These are phyloP conservation scores for Lordiphosa andalusiaca DNA, from an alignment of 2,888 invertebrate genomes.

Conservation along the genomic window DNA sequence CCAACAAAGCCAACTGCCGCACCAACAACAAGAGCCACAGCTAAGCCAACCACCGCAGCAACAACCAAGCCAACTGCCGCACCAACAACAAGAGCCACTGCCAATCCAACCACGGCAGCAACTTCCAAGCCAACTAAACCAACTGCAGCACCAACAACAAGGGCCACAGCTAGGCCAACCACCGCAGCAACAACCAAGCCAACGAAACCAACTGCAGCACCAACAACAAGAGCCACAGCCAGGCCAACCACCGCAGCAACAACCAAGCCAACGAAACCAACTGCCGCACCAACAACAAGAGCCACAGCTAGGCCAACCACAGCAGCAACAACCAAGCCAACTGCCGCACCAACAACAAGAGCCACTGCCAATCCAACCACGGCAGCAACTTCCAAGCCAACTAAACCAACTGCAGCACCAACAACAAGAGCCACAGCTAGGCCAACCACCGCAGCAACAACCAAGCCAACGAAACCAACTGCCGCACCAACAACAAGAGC, in stretches of 20 bases:
- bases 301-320: slow-evolving; percentile 5
- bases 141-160: background rate
- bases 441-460: slow-evolving; percentile 1
- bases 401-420: slow-evolving; percentile 7
- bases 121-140: too few relatives aligned
- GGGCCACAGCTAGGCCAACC: slow-evolving; percentile 1
- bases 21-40: slow-evolving; percentile 1
- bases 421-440: background rate
- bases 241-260: background rate
- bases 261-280: background rate
- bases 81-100: too few relatives aligned
- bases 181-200: too few relatives aligned
- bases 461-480: background rate
- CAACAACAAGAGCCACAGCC: slow-evolving; percentile 7
- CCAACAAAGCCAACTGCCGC: slow-evolving; percentile 4
- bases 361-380: background rate
- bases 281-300: background rate
- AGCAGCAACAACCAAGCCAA: background rate
- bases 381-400: slow-evolving; percentile 2
- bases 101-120: background rate
- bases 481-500: background rate
- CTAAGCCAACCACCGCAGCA: background rate
- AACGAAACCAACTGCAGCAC: background rate
- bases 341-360: background rate
- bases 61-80: background rate